Conservation (phyloP, 2,797 vertebrate species). For the Tadarida brasiliensis region DNA sequence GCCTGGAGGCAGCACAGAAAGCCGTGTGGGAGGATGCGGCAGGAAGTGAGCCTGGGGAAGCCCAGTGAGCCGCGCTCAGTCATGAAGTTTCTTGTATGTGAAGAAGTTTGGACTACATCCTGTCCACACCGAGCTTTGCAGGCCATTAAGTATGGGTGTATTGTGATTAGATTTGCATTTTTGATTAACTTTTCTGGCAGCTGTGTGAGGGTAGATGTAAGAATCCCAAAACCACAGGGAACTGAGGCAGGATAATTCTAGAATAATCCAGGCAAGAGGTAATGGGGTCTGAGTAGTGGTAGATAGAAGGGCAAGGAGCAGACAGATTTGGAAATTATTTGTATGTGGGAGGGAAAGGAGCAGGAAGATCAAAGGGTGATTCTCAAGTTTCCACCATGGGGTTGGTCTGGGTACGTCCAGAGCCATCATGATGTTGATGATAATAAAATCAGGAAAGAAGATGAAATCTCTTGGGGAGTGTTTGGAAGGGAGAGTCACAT, state of each 20-base stretch:
- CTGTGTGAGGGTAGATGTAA: constrained; percentile 12
- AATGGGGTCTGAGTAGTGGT: not conserved
- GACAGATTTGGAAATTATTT: not conserved
- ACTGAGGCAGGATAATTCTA: not conserved
- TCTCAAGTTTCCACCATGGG: not conserved
- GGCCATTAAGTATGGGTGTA: not conserved
- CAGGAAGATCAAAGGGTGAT: not conserved
- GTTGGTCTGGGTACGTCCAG: not conserved
- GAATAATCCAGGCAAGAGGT: not conserved
- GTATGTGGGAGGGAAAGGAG: not conserved
- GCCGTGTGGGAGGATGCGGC: not conserved
- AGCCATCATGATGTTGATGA: not conserved
- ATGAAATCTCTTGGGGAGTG: not conserved
- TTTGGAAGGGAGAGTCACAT: not conserved
- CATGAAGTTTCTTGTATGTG: not conserved
- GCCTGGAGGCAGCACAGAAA: not conserved
- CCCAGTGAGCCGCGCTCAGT: not conserved
- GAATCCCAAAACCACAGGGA: constrained; percentile 25
- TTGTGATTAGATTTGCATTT: constrained; percentile 58
- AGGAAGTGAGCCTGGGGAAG: not conserved
- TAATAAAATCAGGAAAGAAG: not conserved
- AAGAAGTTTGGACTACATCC: constrained; percentile 25
- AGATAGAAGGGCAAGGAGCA: not conserved
- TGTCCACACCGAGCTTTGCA: not conserved
- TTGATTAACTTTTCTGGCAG: constrained; percentile 13